phyloP scores from a whole-genome alignment of 2,888 invertebrate species.

The Polia nebulosa region DNA sequence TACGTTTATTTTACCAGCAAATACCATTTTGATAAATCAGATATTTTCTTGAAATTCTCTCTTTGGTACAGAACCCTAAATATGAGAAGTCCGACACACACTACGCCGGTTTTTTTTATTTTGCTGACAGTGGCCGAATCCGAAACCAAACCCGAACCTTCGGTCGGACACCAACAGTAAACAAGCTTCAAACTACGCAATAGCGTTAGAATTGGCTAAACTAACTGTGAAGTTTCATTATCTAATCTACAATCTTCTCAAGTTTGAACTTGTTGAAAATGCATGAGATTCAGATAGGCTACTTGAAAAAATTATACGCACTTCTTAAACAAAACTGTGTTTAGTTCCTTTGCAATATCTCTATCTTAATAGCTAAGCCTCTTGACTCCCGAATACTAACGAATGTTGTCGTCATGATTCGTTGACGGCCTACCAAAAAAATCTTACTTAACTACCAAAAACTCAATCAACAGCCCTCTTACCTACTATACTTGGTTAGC shows the following conservation, averaged over 20 bases:
- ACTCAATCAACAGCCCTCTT: slow-evolving; percentile 20
- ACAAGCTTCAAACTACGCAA: not conserved
- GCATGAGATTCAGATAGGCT: not conserved
- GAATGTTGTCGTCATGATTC: not conserved
- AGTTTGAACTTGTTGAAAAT: not conserved
- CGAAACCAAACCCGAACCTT: too few species aligned
- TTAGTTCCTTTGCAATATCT: not conserved
- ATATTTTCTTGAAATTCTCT: too few species aligned
- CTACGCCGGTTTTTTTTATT: too few species aligned
- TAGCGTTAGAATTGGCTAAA: not conserved
- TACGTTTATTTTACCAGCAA: too few species aligned
- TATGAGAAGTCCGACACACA: too few species aligned
- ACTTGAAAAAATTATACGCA: not conserved
- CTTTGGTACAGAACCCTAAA: too few species aligned
- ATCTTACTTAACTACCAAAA: slow-evolving; percentile 7
- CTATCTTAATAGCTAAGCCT: not conserved
- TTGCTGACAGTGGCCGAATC: too few species aligned
- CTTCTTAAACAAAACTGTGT: not conserved
- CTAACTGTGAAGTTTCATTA: not conserved
- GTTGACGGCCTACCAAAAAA: slow-evolving; percentile 29
- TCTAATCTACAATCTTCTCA: not conserved
- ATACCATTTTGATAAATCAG: too few species aligned
- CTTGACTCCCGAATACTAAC: not conserved
- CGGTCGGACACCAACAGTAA: too few species aligned
- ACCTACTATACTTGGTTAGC: slow-evolving; percentile 44